Base-by-base conservation (phyloP, 2,888 invertebrate species). In the Folsomia candida region DNA sequence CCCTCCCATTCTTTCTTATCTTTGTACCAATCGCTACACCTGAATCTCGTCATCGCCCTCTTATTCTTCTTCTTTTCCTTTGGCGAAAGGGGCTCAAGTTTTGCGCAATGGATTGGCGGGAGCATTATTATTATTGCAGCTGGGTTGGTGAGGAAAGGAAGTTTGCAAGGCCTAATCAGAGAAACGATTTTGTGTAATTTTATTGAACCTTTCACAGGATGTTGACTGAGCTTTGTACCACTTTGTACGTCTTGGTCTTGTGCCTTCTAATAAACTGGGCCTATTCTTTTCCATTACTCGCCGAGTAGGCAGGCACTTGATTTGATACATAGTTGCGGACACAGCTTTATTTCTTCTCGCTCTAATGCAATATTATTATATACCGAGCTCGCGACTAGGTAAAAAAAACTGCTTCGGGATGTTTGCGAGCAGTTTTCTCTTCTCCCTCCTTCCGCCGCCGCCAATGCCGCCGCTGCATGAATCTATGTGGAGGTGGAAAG, bases 121-220 rank as follows among this genome's bases (percentile, higher is more conserved):
- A 4, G 28, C 29, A 62, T 62, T 62, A 62, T 62, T 62, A 28
- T 62, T 62, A 62, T 62, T 62, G 20, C 62, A 18, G 54, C 59
- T 59, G 24, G 25, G 22, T 59, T 22, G 25, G 59, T 26, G 14
- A 59, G 26, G 14, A 25, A 24, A 24, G 59, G 18, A 22, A 22
- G 20, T 25, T 25, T 22, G 26, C 25, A 2, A 60, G 4, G 60
- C 6, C 60, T 60, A 60, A 60, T 60, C 60, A 60, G 60, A 14
- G 37, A 37, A 37, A 37, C 37, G 37, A 59, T 24, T 59, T 59
- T 6, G 25, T 26, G 25, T 62, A 62, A 62, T 62, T 62, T 62
- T 62, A 28, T 62, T 28, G 28, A 28, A 62, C 28, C 2, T 27
- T 62, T 62, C 20, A n/a, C 37, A 37, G 62, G 62, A 28, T 62